Evolutionary conservation across 2,797 vertebrate genomes (phyloP), one percentile per base, ranked within the genome.

Genomic region (Phrynocephalus vlangalii): DNA sequence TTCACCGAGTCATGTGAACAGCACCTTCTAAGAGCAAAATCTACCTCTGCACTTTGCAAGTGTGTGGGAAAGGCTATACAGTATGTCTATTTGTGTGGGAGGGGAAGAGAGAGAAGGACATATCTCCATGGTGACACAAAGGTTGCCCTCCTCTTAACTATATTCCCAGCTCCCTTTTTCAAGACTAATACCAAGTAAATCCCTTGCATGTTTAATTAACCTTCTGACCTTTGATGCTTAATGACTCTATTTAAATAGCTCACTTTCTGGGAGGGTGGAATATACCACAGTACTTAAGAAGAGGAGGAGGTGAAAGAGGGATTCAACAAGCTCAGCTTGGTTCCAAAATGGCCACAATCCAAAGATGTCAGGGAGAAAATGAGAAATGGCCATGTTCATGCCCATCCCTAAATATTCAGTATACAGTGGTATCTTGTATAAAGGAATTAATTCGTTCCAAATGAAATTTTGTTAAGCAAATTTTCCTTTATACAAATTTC

Each of bases 131-230:
- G 22, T 9, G 11, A 38, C 28, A 52, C 56, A 79, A 80, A 75
- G n/a, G 44, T 56, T 22, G 63, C n/a, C 56, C 48, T 52, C n/a
- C 28, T 33, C 15, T 50, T 84, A 88, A 26, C 66, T 22, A 76
- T 76, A 76, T 70, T 24, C n/a, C 33, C 28, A 73, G 71, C 38
- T 80, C 48, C 68, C 71, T 30, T 75, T 56, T 85, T 73, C 68
- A 85, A 79, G 38, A 85, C 38, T 87, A 85, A 88, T 44, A 88
- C 56, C 30, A 85, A 76, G 84, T 73, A 60, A 88, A 73, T 66
- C 60, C 71, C 60, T 81, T 81, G 71, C 44, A 81, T 75, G 79
- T 81, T 76, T 85, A 73, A 85, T 88, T 88, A 85, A 88, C 87
- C 83, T 85, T 68, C 16, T 82, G 78, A 84, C 71, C 83, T 82